Base-by-base conservation (phyloP, 2,888 invertebrate species). In the Matsumyia berberina region DNA sequence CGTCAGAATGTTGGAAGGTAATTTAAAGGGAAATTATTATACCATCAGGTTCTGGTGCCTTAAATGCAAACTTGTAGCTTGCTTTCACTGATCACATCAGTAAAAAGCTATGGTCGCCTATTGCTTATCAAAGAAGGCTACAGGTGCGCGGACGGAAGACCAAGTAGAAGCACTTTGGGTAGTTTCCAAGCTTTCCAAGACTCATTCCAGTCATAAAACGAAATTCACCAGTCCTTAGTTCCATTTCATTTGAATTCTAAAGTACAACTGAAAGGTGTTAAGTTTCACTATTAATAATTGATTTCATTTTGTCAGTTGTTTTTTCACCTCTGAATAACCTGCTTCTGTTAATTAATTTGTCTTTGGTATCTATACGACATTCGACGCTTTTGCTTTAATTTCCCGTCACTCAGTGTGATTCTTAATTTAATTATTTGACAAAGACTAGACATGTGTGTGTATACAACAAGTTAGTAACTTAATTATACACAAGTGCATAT, bases 191-290 rank as follows among this genome's bases (percentile, higher is more conserved):
- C n/a, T n/a, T n/a, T n/a, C n/a, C n/a, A n/a, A n/a, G n/a, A n/a
- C n/a, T n/a, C 2, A 24, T 24, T 24, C 24, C 2, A 17, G 64
- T 46, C 33, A 15, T 15, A 58, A 55, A 51, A 51, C 72, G 66
- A 49, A 29, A 57, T 57, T 57, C 64, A 35, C 17, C 15, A 46
- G 19, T 57, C 15, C 44, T 12, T 55, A 31, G 33, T 69, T 8
- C 17, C 9, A n/a, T 37, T 19, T 24, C 12, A 12, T 31, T 49
- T 35, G 1, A 33, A 49, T 11, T 31, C n/a, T 33, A 58, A 46
- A 64, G 64, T 46, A 37, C 15, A 44, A 31, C 29, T 8, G n/a
- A 46, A 64, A 66, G 55, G 57, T 74, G 74, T 66, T 57, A 74
- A 66, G 24, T 31, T 29, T 55, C 55, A 37, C 42, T 51, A 49